A percentile compares a stretch with the other conserved stretches of the same genome.
These are phyloP conservation scores for Eciton burchellii DNA, from an alignment of 1,140 invertebrate genomes.

Conservation along the genomic window DNA sequence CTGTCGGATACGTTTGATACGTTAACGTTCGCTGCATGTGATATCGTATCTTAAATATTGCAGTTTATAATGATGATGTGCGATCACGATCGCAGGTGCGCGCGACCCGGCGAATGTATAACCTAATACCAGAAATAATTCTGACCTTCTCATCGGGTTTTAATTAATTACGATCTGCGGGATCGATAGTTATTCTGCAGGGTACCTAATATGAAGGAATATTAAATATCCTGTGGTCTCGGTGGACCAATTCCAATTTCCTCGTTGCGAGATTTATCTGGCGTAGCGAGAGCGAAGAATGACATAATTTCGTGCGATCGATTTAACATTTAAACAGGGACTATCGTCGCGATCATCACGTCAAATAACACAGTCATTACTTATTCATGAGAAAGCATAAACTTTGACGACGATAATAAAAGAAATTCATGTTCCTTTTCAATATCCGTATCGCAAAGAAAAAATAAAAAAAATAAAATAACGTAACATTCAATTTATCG, in stretches of 20 bases:
- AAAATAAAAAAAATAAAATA: background rate
- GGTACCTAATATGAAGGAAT: constrained; percentile 70
- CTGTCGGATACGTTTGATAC: background rate
- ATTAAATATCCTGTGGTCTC: constrained; percentile 77
- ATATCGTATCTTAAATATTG: constrained; percentile 16
- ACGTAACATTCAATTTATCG: background rate
- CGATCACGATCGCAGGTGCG: too few species aligned
- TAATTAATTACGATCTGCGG: constrained; percentile 79
- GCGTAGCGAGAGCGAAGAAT: background rate
- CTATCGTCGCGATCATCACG: background rate
- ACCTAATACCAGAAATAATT: constrained; percentile 66
- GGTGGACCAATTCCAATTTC: constrained; percentile 67
- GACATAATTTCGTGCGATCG: constrained; percentile 9
- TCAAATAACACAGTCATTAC: background rate
- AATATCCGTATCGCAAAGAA: background rate
- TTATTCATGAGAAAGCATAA: background rate
- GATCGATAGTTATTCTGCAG: constrained; percentile 76
- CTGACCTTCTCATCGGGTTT: constrained; percentile 62
- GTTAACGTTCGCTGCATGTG: background rate
- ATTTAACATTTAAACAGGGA: constrained; percentile 6
- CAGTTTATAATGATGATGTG: background rate
- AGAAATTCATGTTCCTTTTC: background rate
- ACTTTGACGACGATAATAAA: background rate
- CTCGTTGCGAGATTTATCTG: background rate
- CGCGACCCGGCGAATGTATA: background rate